A percentile compares a stretch with the other conserved stretches of the same genome.
Evolutionary conservation across 2,888 invertebrate species (phyloP).

Genomic region (Pandemis corylana): DNA sequence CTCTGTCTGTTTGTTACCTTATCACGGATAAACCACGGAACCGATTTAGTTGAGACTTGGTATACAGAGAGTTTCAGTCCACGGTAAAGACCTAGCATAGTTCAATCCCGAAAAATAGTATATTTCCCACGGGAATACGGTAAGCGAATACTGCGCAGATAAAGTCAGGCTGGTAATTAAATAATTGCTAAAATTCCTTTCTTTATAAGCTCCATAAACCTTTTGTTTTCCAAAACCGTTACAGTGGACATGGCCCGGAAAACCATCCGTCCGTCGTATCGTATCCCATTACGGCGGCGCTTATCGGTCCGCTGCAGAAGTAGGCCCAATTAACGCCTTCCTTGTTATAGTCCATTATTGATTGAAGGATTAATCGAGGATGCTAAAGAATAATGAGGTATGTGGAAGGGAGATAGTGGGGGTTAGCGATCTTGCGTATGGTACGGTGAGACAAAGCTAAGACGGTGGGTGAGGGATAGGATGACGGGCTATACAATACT

Average conservation of each 20-base stretch:
- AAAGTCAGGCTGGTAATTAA: too few relatives aligned
- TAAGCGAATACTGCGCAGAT: too few relatives aligned
- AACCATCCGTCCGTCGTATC: slow-evolving; percentile 16
- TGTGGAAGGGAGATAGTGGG: slow-evolving; percentile 6
- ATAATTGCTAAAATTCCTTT: background rate
- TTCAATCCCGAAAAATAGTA: too few relatives aligned
- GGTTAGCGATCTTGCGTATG: background rate
- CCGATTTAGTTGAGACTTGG: too few relatives aligned
- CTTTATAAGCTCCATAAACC: background rate
- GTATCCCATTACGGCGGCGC: slow-evolving; percentile 13
- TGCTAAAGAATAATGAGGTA: slow-evolving; percentile 23
- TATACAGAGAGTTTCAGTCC: too few relatives aligned
- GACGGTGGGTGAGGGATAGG: background rate
- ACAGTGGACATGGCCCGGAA: background rate
- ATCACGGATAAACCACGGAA: too few relatives aligned
- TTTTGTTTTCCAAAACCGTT: background rate
- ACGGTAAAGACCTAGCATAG: too few relatives aligned
- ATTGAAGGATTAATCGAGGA: slow-evolving; percentile 38
- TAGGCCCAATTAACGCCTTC: slow-evolving; percentile 31
- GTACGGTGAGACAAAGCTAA: background rate
- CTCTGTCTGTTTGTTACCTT: too few relatives aligned
- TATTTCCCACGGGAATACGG: too few relatives aligned
- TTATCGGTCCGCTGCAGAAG: slow-evolving; percentile 34
- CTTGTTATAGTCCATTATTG: slow-evolving; percentile 33
- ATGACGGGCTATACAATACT: too few relatives aligned